Percentiles rank a stretch among this genome's conserved stretches.
phyloP scores from a whole-genome alignment of 2,113 vertebrate genomes.

The Passer domesticus region DNA sequence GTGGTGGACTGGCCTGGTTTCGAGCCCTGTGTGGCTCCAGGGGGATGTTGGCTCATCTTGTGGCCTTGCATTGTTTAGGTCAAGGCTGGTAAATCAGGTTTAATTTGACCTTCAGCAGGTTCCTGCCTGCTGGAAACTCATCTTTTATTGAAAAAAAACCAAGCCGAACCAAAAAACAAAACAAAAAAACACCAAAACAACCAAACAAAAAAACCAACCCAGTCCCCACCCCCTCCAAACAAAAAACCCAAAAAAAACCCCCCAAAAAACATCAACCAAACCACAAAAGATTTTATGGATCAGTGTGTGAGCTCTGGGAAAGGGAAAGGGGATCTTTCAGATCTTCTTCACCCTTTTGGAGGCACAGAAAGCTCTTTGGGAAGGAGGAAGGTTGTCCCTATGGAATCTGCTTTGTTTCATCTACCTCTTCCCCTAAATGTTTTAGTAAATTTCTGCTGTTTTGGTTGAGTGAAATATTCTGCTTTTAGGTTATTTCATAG shows the following conservation, averaged over 20 bases:
- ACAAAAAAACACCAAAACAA: not conserved
- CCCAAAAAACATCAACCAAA: too few species aligned
- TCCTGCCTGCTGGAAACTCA: not conserved
- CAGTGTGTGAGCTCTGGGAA: not conserved
- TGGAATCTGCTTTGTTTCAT: not conserved
- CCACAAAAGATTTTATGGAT: not conserved
- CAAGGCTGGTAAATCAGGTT: not conserved
- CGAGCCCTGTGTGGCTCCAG: rapidly evolving
- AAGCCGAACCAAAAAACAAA: not conserved
- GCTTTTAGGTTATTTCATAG: not conserved
- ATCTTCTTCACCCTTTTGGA: rapidly evolving
- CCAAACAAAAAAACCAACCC: not conserved
- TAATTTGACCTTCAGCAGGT: not conserved
- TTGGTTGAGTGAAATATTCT: not conserved
- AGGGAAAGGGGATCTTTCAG: not conserved
- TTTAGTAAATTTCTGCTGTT: not conserved
- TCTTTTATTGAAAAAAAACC: not conserved
- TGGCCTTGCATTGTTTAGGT: not conserved
- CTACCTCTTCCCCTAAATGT: rapidly evolving
- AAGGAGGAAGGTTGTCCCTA: not conserved
- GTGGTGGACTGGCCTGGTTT: not conserved
- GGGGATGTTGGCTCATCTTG: not conserved
- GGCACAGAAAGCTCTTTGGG: not conserved
- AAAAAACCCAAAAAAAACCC: too few species aligned
- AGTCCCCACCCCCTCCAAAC: not conserved